Base-by-base conservation (phyloP, 2,888 invertebrate species). In the Sialis fuliginosa region DNA sequence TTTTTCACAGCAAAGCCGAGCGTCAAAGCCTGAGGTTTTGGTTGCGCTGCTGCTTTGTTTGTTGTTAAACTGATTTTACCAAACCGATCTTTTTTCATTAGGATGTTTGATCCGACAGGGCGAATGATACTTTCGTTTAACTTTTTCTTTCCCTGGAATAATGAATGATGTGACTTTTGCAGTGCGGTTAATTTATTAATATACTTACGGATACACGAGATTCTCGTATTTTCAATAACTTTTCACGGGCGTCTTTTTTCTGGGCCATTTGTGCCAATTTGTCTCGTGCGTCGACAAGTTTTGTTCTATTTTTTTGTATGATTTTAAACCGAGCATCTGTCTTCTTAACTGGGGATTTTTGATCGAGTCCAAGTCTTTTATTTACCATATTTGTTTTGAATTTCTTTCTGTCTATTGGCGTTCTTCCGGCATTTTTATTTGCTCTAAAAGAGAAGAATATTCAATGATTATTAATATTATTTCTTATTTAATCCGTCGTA, bases 231-330 rank as follows among this genome's bases (percentile, higher is more conserved):
- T 79, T 77, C 47, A 80, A 72, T 44, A 88, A 62, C 60, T 81
- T 79, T 44, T 77, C 65, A 41, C 87, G 71, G 6, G 86, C 85
- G 68, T 87, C 88, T 51, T 75, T 78, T 7, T 67, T 73, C 57
- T 82, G 81, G 1, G 84, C 82, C 54, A 81, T 76, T 63, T 83
- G 78, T 4, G 78, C 77, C 45, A 89, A 66, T 56, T 84, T 81
- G 54, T 89, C 88, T 49, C 88, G 69, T 1, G 88, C 88, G 69
- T 89, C 88, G 1, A 73, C 72, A 31, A 88, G 77, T 57, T 79
- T 79, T 43, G 72, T 75, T 44, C 86, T 72, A 59, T 85, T 85
- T 57, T 83, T 86, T 43, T 79, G 77, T 53, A 86, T 79, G 39
- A 88, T 81, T 64, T 80, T 83, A 53, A 81, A 75, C 44, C 88